Conservation (phyloP, 2,113 vertebrate genomes). For the Gallinago undulata region DNA sequence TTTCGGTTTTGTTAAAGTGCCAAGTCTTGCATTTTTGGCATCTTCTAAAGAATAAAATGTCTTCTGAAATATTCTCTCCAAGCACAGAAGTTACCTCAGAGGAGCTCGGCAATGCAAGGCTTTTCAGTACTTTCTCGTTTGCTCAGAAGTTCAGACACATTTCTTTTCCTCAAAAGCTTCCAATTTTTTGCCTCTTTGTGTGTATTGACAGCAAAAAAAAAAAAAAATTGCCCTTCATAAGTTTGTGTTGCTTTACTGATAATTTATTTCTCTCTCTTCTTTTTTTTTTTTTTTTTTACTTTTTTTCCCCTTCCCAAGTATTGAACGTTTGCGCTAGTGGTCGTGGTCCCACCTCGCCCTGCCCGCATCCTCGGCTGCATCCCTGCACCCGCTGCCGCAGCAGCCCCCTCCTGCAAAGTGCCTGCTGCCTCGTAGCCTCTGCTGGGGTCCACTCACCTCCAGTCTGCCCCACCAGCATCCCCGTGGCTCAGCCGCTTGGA, state of each 20-base stretch:
- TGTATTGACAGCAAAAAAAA: conserved; percentile 39
- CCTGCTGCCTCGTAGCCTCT: rapidly evolving
- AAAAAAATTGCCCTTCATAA: conserved; percentile 55
- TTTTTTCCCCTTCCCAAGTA: background rate
- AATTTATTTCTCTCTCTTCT: background rate
- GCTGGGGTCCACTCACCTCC: background rate
- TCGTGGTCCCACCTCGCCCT: background rate
- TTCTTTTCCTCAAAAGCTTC: conserved; percentile 70
- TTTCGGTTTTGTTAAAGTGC: conserved; percentile 75
- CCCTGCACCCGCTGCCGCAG: background rate
- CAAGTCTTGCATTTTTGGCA: conserved; percentile 73
- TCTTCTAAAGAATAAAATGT: conserved; percentile 73
- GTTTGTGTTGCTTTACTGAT: conserved; percentile 40
- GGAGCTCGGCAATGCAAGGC: conserved; percentile 54
- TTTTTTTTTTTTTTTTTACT: too few species aligned
- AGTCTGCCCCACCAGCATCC: rapidly evolving
- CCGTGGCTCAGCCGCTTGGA: rapidly evolving
- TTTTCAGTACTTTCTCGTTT: conserved; percentile 63
- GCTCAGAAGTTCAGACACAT: conserved; percentile 64
- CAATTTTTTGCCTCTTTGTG: conserved; percentile 63
- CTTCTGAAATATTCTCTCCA: conserved; percentile 72
- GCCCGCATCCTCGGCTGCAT: background rate
- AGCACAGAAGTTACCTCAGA: conserved; percentile 71
- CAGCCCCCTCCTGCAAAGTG: background rate
- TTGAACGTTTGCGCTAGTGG: rapidly evolving